phyloP scores from a whole-genome alignment of 2,797 vertebrate species.

The Falco columbarius region DNA sequence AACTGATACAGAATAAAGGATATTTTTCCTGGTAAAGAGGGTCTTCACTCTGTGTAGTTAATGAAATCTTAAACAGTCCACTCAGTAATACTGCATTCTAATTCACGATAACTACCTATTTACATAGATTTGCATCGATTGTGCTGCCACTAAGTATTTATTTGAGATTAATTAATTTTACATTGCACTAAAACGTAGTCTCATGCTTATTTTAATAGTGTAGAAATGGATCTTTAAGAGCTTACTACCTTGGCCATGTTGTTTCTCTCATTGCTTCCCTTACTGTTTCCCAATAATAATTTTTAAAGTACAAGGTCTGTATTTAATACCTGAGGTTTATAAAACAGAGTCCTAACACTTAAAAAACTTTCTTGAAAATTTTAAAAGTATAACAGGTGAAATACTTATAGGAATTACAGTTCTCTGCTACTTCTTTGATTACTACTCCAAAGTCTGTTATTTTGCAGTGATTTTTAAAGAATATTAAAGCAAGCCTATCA shows the following conservation, averaged over 20 bases:
- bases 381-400: background rate
- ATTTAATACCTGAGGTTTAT: background rate
- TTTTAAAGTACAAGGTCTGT: background rate
- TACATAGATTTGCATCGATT: constrained; percentile 71
- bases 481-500: background rate
- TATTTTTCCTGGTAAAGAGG: constrained; percentile 47
- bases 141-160: constrained; percentile 58
- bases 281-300: background rate
- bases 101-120: constrained; percentile 56
- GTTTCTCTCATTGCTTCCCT: background rate
- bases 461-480: background rate
- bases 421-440: background rate
- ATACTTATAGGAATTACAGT: background rate
- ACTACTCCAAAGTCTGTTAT: background rate
- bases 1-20: constrained; percentile 63
- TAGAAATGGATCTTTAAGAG: constrained; percentile 12
- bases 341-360: background rate
- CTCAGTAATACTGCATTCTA: constrained; percentile 51
- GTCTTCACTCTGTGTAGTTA: constrained; percentile 62
- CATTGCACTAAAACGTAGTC: constrained; percentile 41
- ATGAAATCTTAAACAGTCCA: constrained; percentile 50
- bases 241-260: background rate
- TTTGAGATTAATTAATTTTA: constrained; percentile 67
- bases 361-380: background rate
- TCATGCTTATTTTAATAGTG: constrained; percentile 24